A percentile compares a stretch with the other conserved stretches of the same genome.
Conservation (phyloP, 1,140 invertebrate genomes). For the Drosophila suzukii region DNA sequence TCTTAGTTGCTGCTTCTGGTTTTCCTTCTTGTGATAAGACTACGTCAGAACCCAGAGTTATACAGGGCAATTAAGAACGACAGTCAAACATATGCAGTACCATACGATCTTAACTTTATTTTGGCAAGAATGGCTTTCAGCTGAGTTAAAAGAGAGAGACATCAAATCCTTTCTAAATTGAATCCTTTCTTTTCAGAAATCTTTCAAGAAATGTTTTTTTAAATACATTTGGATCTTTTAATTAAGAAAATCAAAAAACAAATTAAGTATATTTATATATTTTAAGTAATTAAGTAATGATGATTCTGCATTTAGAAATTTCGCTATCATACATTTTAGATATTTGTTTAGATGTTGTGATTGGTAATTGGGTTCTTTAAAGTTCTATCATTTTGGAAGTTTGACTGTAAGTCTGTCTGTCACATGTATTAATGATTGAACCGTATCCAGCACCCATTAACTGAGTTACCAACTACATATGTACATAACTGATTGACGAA, state of each 20-base stretch:
- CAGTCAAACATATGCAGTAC: not conserved
- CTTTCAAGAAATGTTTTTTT: too few species aligned
- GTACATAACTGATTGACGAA: conserved; percentile 22
- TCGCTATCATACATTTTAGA: too few species aligned
- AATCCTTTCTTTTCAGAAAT: too few species aligned
- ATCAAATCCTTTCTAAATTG: too few species aligned
- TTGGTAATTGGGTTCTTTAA: not conserved
- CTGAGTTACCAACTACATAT: conserved; percentile 5
- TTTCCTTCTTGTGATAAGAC: conserved; percentile 41
- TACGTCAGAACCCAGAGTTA: conserved; percentile 33
- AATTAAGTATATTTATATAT: too few species aligned
- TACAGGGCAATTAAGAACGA: conserved; percentile 64
- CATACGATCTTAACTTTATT: not conserved
- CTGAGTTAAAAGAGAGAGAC: too few species aligned
- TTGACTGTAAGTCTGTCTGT: conserved; percentile 18
- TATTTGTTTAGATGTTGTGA: too few species aligned
- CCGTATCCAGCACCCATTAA: not conserved
- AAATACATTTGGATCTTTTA: too few species aligned
- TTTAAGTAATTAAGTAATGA: too few species aligned
- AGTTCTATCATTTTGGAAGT: not conserved
- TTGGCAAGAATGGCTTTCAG: too few species aligned
- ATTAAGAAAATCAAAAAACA: too few species aligned
- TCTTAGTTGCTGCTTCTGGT: conserved; percentile 13
- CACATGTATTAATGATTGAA: conserved; percentile 28
- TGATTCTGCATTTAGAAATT: too few species aligned